Base-by-base conservation (phyloP, 2,113 vertebrate species). In the Dromiciops gliroides region DNA sequence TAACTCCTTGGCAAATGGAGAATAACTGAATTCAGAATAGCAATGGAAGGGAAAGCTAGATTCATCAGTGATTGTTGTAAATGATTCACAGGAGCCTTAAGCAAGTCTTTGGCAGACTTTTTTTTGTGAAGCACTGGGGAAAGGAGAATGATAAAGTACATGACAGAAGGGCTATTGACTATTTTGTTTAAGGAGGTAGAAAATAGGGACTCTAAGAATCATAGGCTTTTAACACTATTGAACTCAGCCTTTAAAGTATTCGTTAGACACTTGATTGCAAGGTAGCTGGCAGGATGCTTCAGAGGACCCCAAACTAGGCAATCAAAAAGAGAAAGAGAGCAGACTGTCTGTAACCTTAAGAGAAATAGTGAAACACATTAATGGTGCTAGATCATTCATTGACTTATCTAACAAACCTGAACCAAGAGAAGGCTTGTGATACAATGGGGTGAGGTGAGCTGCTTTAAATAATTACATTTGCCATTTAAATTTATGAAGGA, bases 161-260 rank as follows among this genome's bases (percentile, higher is more conserved):
- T 44, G 49, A 92, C n/a, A 92, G 19, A 93, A 90, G 3, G 8
- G 91, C 8, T 92, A 8, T 44, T 51, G 91, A 9, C 44, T 91
- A 56, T 94, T 92, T 95, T 92, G n/a, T 93, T 96, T 95, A 91
- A 89, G 67, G 93, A 94, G 93, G 67, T 94, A 89, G 47, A 88
- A 47, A 90, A 26, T 3, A 6, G 9, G 48, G 14, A 90, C 37
- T 48, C 93, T 56, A 50, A 83, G 48, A 95, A 92, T 91, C 75
- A 26, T 89, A 28, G 2, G 24, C 37, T 22, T 89, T 56, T 96
- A 83, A 6, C 26, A 12, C 93, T 93, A 92, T 89, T 94, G 92
- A 95, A 92, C 48, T 83, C 51, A 89, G 0, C 48, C 50, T 95
- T 16, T 90, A 67, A 96, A 96, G 52, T 92, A 94, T 94, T 94